Base-by-base conservation (phyloP, 2,888 invertebrate genomes). In the Cremastinae sp. region DNA sequence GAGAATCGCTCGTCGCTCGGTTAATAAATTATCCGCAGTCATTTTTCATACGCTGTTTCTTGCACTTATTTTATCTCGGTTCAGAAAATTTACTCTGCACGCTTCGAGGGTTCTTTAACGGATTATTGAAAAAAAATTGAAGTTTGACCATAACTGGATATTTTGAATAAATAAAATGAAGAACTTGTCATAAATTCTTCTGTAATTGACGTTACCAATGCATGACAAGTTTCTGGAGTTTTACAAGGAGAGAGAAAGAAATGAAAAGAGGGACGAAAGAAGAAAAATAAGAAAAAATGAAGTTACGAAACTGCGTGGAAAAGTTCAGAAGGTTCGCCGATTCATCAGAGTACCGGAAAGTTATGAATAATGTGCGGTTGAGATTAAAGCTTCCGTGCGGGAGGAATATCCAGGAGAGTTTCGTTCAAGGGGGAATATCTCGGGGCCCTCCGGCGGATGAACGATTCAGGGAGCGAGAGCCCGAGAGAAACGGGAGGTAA, bases 341-440 rank as follows among this genome's bases (percentile, higher is more conserved):
- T 76, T 69, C 64, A 58, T 59, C 64, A 53, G 69, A 64, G 58
- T 45, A 47, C 64, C 68, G 55, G 72, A 68, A 68, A 61, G 59
- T 69, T 73, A 73, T 76, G 76, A 76, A 76, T 76, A 76, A 73
- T 76, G 61, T 72, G 58, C 22, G 39, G 59, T 49, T 47, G 35
- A 76, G 64, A 69, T 76, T 76, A 64, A 72, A 76, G 73, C 73
- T 76, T 73, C 64, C 69, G 64, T 35, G 56, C 41, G 58, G 18
- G 53, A 45, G 58, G 35, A 59, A 51, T 22, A 16, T 55, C 64
- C 53, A 62, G 62, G 53, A 49, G 53, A 35, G 64, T 43, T 59
- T 58, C 59, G 53, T 16, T 43, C 64, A 12, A 41, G 55, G 66
- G 55, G 61, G 49, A 58, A 47, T 58, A 41, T 58, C 20, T 66